Percentiles rank a stretch among this genome's conserved stretches.
These are phyloP conservation scores for Drosophila bocki DNA, from an alignment of 1,140 invertebrate genomes.

Conservation along the genomic window DNA sequence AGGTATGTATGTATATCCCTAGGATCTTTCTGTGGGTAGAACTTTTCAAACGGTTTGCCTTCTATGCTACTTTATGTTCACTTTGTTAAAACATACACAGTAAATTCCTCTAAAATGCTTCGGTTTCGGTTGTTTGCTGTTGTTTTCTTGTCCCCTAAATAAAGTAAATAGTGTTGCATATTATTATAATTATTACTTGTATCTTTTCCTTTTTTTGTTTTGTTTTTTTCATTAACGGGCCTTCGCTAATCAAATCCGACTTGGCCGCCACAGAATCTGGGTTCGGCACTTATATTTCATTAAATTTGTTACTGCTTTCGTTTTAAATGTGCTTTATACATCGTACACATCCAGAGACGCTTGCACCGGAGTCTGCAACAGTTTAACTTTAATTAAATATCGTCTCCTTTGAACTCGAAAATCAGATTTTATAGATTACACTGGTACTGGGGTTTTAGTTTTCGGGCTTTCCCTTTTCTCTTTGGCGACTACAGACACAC, in stretches of 20 bases:
- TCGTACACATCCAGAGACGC: constrained; percentile 55
- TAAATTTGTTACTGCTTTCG: constrained; percentile 35
- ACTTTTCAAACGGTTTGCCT: constrained; percentile 53
- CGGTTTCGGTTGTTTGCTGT: constrained; percentile 62
- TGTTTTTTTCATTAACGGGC: constrained; percentile 64
- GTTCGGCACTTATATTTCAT: constrained; percentile 57
- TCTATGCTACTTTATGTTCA: constrained; percentile 55
- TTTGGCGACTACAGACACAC: constrained; percentile 51
- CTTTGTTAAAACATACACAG: constrained; percentile 71
- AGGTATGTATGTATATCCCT: constrained; percentile 13
- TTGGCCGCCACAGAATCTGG: constrained; percentile 60
- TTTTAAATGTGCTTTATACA: constrained; percentile 63
- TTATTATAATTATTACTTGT: constrained; percentile 55
- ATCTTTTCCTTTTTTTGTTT: constrained; percentile 38
- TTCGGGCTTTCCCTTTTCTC: constrained; percentile 23
- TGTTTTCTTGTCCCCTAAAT: constrained; percentile 77
- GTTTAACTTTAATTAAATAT: constrained; percentile 61
- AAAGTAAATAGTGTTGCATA: constrained; percentile 81
- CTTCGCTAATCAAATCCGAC: constrained; percentile 76
- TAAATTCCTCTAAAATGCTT: constrained; percentile 83
- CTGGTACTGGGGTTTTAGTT: constrained; percentile 36
- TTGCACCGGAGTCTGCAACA: constrained; percentile 52
- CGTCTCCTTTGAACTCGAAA: constrained; percentile 66
- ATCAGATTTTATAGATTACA: constrained; percentile 77
- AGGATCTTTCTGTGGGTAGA: constrained; percentile 22